These are phyloP conservation scores for Myioborus melanocephalus DNA, from an alignment of 2,797 vertebrate species.

Conservation along the genomic window DNA sequence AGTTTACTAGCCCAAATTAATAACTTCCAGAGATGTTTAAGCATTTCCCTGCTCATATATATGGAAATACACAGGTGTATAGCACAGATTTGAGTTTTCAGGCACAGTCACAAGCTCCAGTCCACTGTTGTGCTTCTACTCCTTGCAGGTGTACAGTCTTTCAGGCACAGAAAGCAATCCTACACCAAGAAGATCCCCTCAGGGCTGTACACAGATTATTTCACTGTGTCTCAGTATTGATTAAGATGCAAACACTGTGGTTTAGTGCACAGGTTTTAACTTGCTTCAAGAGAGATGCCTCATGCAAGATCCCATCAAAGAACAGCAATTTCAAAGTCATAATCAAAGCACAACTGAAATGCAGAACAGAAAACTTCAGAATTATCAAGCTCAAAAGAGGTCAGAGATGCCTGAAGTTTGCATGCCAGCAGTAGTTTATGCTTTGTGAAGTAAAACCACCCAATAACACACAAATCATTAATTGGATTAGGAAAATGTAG, in stretches of 20 bases:
- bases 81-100: not conserved
- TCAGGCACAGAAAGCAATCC: not conserved
- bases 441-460: not conserved
- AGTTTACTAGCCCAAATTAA: not conserved
- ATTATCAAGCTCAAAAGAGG: slow-evolving; percentile 10
- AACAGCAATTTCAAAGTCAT: not conserved
- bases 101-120: not conserved
- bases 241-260: not conserved
- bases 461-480: not conserved
- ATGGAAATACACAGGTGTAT: not conserved
- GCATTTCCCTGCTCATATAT: not conserved
- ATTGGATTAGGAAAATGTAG: not conserved
- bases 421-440: not conserved
- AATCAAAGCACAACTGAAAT: slow-evolving; percentile 11
- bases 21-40: not conserved
- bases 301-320: not conserved
- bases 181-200: not conserved
- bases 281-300: slow-evolving; percentile 20
- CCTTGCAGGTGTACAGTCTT: not conserved
- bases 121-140: not conserved
- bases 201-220: not conserved
- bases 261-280: slow-evolving; percentile 28
- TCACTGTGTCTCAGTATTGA: not conserved
- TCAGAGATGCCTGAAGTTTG: not conserved
- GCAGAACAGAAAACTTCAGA: not conserved